Conservation (phyloP, 1,140 invertebrate genomes). For the Epicauta chinensis region DNA sequence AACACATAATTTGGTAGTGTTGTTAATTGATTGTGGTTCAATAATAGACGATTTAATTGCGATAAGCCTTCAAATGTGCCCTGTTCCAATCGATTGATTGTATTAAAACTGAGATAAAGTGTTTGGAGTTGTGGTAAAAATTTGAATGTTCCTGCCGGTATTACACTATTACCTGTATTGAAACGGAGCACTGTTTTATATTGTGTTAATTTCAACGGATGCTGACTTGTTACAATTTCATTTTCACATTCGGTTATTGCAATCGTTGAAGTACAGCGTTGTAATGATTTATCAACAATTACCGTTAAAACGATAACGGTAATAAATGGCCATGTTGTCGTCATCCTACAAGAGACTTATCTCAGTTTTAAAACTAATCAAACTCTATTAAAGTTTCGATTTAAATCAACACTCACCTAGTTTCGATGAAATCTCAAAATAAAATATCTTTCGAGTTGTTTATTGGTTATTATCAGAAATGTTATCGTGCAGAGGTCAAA, state of each 20-base stretch:
- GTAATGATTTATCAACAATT: not conserved
- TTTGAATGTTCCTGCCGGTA: conserved; percentile 5
- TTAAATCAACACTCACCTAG: too few relatives aligned
- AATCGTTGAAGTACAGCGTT: conserved; percentile 3
- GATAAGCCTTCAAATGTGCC: conserved; percentile 14
- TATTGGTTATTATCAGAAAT: too few relatives aligned
- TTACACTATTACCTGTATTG: conserved; percentile 3
- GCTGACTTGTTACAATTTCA: conserved; percentile 1
- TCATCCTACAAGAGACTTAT: too few relatives aligned
- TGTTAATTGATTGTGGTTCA: conserved; percentile 57
- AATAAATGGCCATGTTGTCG: too few relatives aligned
- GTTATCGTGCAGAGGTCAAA: too few relatives aligned
- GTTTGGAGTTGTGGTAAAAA: conserved; percentile 8
- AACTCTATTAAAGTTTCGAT: too few relatives aligned
- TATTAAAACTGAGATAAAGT: conserved; percentile 13
- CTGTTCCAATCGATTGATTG: conserved; percentile 9
- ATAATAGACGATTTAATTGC: conserved; percentile 59
- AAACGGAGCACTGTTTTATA: conserved; percentile 5
- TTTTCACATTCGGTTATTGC: conserved; percentile 8
- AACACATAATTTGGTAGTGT: conserved; percentile 57
- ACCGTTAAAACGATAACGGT: too few relatives aligned
- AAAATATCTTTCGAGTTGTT: too few relatives aligned
- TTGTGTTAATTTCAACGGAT: conserved; percentile 1
- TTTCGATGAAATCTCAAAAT: too few relatives aligned
- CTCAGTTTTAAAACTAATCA: too few relatives aligned